Base-by-base conservation (phyloP, 2,113 vertebrate species). In the Chrysochloris asiatica region DNA sequence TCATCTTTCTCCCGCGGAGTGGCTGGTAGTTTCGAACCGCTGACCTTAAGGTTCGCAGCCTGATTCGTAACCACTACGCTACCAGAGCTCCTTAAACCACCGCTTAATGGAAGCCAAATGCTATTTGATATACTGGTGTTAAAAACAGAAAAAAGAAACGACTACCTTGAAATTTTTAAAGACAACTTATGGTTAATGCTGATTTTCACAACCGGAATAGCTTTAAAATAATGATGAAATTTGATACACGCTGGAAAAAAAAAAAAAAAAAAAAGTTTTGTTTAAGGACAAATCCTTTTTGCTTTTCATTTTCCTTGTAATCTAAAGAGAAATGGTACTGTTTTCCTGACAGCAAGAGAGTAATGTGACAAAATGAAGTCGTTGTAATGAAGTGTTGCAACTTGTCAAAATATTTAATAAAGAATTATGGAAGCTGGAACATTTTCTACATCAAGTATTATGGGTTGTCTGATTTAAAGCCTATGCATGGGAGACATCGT, bases 341-440 rank as follows among this genome's bases (percentile, higher is more conserved):
- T 96, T 97, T 95, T 97, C 91, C 95, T 96, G 90, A 94, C 47
- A 91, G 96, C 96, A 93, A 93, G 95, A 94, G 75, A 94, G 90
- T 89, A 87, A 73, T 95, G 96, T 97, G 95, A 96, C 88, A 95
- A 95, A 97, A 96, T 78, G 89, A 97, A 97, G 82, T 92, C 54
- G 28, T 96, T 98, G 97, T 97, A 98, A 97, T 96, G 91, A 96
- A 95, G 92, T 96, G 86, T 96, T 97, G 84, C 96, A 90, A 96
- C 95, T 95, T 98, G 95, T 97, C 94, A 94, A n/a, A 97, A 96
- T 97, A 97, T 96, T 98, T 97, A 97, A 97, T 97, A 98, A 98
- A 98, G 92, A 95, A 94, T 94, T 94, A 95, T 78, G 88, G 97
- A 97, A 96, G 94, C 77, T 94, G 95, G 92, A 95, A 85, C 65